Percentiles rank a stretch among this genome's conserved stretches.
Conservation (phyloP, 2,113 vertebrate species). For the Microcebus griseorufus region DNA sequence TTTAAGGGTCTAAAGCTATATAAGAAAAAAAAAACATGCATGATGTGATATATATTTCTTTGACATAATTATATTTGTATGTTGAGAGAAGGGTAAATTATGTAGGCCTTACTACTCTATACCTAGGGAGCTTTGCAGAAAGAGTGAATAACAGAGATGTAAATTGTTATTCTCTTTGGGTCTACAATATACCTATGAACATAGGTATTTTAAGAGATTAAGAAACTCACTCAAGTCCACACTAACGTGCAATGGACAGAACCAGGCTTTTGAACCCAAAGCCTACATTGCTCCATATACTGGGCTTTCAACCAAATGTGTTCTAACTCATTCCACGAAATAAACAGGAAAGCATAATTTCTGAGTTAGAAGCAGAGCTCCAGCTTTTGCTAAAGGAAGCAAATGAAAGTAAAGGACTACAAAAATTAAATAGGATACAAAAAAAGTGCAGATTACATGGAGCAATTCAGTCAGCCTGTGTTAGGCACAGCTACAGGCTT, state of each 20-base stretch:
- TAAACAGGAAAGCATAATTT: not conserved
- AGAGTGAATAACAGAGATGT: not conserved
- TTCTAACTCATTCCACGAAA: not conserved
- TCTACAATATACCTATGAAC: not conserved
- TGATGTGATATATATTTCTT: not conserved
- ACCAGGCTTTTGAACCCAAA: not conserved
- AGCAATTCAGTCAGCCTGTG: not conserved
- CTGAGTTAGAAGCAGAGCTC: not conserved
- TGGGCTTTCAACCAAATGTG: not conserved
- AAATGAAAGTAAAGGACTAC: not conserved
- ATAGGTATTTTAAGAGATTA: not conserved
- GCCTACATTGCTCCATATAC: rapidly evolving
- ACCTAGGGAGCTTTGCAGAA: not conserved
- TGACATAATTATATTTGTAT: not conserved
- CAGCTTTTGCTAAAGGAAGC: not conserved
- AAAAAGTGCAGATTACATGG: not conserved
- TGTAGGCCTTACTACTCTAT: not conserved
- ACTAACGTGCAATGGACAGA: not conserved
- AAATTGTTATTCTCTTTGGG: not conserved
- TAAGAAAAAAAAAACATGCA: not conserved
- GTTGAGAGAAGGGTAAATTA: not conserved
- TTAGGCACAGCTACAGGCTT: not conserved
- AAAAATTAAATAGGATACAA: not conserved
- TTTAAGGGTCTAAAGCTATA: not conserved
- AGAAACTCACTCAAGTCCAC: not conserved